Conservation (phyloP, 2,888 invertebrate genomes). For the Euclidia mi region DNA sequence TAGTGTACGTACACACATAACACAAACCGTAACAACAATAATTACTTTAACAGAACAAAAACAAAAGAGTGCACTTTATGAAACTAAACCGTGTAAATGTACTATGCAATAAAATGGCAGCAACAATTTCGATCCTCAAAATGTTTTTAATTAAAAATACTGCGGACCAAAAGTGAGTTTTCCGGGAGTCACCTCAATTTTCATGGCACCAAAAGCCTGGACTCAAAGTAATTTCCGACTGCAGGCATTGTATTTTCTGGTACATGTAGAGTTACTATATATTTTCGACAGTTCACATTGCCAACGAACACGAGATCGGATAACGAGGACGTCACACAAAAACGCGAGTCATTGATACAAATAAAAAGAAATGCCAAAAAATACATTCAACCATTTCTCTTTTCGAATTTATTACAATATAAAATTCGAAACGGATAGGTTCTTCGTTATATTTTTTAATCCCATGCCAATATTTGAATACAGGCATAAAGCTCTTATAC, state of each 20-base stretch:
- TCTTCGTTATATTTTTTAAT: not conserved
- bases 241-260: slow-evolving; percentile 61
- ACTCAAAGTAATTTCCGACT: slow-evolving; percentile 64
- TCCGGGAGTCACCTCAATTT: slow-evolving; percentile 60
- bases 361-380: slow-evolving; percentile 18
- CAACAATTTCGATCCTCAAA: slow-evolving; percentile 57
- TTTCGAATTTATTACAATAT: slow-evolving; percentile 3
- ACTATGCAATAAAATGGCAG: slow-evolving; percentile 46
- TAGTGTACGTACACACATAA: too few species aligned
- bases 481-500: too few species aligned
- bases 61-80: too few species aligned
- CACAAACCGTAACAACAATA: too few species aligned
- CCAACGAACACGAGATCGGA: slow-evolving; percentile 32
- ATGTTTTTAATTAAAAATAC: slow-evolving; percentile 76
- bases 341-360: slow-evolving; percentile 32
- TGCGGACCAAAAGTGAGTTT: slow-evolving; percentile 61
- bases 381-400: not conserved
- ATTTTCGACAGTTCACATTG: slow-evolving; percentile 32
- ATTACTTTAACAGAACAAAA: too few species aligned
- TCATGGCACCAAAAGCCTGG: slow-evolving; percentile 63
- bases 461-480: too few species aligned
- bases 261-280: slow-evolving; percentile 46
- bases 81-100: slow-evolving; percentile 8
- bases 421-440: slow-evolving; percentile 5
- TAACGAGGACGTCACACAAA: slow-evolving; percentile 36